A percentile compares a stretch with the other conserved stretches of the same genome.
Evolutionary conservation across 1,140 invertebrate genomes (phyloP).

Genomic region (Physella acuta): DNA sequence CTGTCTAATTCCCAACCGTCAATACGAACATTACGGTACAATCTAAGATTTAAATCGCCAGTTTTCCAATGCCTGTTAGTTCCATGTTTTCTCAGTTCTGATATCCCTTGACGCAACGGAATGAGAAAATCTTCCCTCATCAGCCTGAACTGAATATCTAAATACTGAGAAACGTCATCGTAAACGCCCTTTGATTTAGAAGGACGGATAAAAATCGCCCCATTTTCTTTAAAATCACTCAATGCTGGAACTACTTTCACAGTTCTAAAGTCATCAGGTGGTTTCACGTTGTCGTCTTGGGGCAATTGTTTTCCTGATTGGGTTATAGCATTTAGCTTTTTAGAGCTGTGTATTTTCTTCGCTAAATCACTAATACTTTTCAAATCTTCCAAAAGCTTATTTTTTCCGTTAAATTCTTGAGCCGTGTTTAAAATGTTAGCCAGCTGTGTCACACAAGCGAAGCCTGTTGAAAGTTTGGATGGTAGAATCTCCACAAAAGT

Average conservation of each 20-base stretch:
- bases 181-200: constrained; percentile 23
- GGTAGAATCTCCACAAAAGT: no score
- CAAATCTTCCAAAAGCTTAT: no score
- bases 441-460: no score
- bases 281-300: constrained; percentile 25
- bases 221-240: constrained; percentile 41
- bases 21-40: constrained; percentile 44
- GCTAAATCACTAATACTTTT: no score
- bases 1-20: constrained; percentile 33
- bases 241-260: constrained; percentile 47
- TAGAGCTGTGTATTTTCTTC: no score
- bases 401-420: no score
- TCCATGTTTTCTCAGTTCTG: constrained; percentile 29
- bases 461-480: no score
- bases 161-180: constrained; percentile 68
- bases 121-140: constrained; percentile 70
- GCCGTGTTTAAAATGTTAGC: no score
- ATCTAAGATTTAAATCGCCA: constrained; percentile 30
- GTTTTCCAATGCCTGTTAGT: not conserved
- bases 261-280: constrained; percentile 51
- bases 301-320: no score
- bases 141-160: constrained; percentile 76
- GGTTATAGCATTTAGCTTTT: no score
- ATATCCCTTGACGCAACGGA: constrained; percentile 57
- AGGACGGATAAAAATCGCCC: constrained; percentile 51